phyloP scores from a whole-genome alignment of 1,140 invertebrate species.

The Chlorops oryzae region DNA sequence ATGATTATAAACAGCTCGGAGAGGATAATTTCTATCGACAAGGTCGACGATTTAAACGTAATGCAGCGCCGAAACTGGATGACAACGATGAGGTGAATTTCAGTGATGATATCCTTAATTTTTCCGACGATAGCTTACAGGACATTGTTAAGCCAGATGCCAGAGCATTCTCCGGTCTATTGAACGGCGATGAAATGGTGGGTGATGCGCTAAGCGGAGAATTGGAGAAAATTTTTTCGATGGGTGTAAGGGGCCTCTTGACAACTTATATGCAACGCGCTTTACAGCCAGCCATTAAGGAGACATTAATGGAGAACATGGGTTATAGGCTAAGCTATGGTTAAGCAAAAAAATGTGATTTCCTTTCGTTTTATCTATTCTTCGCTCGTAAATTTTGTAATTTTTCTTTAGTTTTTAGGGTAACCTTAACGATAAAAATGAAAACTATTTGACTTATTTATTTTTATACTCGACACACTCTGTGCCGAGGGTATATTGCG shows the following conservation, averaged over 20 bases:
- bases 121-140: slow-evolving; percentile 38
- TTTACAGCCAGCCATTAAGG: slow-evolving; percentile 73
- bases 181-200: slow-evolving; percentile 39
- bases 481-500: too few species aligned
- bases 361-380: too few species aligned
- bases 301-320: slow-evolving; percentile 77
- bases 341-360: too few species aligned
- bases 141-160: slow-evolving; percentile 40
- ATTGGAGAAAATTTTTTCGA: slow-evolving; percentile 76
- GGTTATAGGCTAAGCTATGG: slow-evolving; percentile 80
- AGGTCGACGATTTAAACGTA: slow-evolving; percentile 17
- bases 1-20: too few species aligned
- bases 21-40: slow-evolving; percentile 36
- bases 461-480: too few species aligned
- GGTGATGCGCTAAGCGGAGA: slow-evolving; percentile 63
- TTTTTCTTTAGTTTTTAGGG: too few species aligned
- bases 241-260: slow-evolving; percentile 68
- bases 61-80: not conserved
- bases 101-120: slow-evolving; percentile 40
- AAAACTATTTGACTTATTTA: too few species aligned
- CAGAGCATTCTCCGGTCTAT: slow-evolving; percentile 40
- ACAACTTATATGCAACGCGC: slow-evolving; percentile 77
- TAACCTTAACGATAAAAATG: too few species aligned
- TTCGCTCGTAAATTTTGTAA: too few species aligned
- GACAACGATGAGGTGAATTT: slow-evolving; percentile 41